Evolutionary conservation across 1,140 invertebrate genomes (phyloP), one percentile per base, ranked within the genome.

Genomic region (Globodera rostochiensis): DNA sequence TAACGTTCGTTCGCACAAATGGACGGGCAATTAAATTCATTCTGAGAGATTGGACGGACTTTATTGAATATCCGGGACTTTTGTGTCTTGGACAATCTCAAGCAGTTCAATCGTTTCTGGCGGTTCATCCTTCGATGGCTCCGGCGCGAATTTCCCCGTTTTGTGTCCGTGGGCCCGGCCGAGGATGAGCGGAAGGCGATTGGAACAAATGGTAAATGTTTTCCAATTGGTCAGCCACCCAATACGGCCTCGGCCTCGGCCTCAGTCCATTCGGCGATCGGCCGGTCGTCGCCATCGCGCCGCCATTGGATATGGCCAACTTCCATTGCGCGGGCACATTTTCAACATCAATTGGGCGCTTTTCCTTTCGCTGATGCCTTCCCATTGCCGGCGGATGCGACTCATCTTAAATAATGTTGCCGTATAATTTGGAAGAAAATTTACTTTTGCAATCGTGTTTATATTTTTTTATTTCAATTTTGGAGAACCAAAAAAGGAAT

Each of bases 171-270:
- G 57, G 76, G 21, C 64, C 77, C n/a, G 77, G 64, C 25, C 60
- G 66, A 21, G 64, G 77, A 70, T 78, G 46, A 13, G 47, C 36
- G 46, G 66, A 50, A 8, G n/a, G 25, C 25, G 57, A 66, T 50
- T 70, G 46, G 25, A 69, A 69, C 46, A 76, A 64, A 60, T 64
- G 64, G 49, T 25, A 78, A 64, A 69, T 69, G 49, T n/a, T 45
- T 69, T 78, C 77, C 70, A 78, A 49, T 25, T 66, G 66, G 47
- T 78, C 77, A 3, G 57, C 77, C 21, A 78, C 53, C 64, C 77
- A 69, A 21, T 78, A 78, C 8, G 77, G 77, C 4, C 19, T 36
- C 13, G 47, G 36, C 36, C 36, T 36, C 2, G 36, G 36, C 36
- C 36, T 25, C 46, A 66, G 77, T 69, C 49, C 25, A 21, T 69